Evolutionary conservation across 1,140 invertebrate species (phyloP), one percentile per base, ranked within the genome.

Genomic region (Caenorhabditis tropicalis): DNA sequence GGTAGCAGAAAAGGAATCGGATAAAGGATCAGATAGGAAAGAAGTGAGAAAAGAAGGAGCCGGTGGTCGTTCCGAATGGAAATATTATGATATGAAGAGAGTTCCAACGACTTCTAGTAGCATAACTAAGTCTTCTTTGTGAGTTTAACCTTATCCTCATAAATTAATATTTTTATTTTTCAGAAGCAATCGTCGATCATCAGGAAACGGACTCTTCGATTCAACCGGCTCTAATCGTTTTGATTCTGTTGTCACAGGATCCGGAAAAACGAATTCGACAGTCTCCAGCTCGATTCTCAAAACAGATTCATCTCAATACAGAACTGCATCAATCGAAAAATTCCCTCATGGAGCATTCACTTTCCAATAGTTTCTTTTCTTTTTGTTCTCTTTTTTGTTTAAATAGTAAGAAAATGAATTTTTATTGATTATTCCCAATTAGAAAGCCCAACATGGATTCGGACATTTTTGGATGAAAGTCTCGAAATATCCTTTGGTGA

Each of bases 401-500:
- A 33, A 24, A 0, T 43, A 65, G 6, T 5, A n/a, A 65, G 19
- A 33, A 4, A 65, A 19, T 33, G 29, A 65, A 27, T 65, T 33
- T 33, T 65, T 65, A 51, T 51, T 16, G n/a, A 56, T 27, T 9
- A 27, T 0, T 2, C 0, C 12, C n/a, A n/a, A 16, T 65, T 82
- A 82, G 82, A 82, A 82, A n/a, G 82, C 82, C 84, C 84, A 85
- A 56, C 84, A 85, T 48, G 84, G 84, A 83, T 85, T 80, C 12
- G 84, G 84, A 48, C 84, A 85, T 12, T 85, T 48, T 49, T 86
- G 85, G 27, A 86, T 36, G 46, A 79, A 86, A 24, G 85, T 85
- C 29, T 79, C 53, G 83, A 79, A 86, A 21, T 60, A 56, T 12
- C 58, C 53, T 24, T 84, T 56, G 31, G 81, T 84, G n/a, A 84